Conservation (phyloP, 1,140 invertebrate species). For the Eumaeus atala region DNA sequence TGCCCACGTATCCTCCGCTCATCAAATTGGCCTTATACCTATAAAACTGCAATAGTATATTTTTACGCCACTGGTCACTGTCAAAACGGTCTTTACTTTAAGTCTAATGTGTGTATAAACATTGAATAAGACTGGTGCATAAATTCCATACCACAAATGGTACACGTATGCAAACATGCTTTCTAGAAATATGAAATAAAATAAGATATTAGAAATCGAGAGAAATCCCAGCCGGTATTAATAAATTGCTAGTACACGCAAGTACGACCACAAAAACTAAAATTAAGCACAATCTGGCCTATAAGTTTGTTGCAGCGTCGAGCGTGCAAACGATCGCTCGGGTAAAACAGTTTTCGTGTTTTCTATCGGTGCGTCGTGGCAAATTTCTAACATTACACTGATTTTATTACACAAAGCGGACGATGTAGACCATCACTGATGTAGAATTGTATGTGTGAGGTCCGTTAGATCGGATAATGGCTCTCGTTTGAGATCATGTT, state of each 20-base stretch:
- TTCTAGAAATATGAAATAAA: constrained; percentile 8
- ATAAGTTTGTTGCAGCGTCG: constrained; percentile 21
- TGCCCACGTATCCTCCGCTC: too few species aligned
- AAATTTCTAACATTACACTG: constrained; percentile 18
- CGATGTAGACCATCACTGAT: background rate
- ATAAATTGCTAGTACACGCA: background rate
- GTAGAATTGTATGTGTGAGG: constrained; percentile 7
- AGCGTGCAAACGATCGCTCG: constrained; percentile 44
- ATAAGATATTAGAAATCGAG: constrained; percentile 8
- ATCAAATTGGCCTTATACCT: too few species aligned
- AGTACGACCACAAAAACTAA: constrained; percentile 1
- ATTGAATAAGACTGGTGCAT: too few species aligned
- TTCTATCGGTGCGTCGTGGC: constrained; percentile 44
- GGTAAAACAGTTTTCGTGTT: constrained; percentile 66
- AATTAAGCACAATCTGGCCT: constrained; percentile 8
- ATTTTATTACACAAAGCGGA: constrained; percentile 7
- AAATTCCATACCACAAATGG: background rate
- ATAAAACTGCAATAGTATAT: too few species aligned
- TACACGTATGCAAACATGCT: constrained; percentile 2
- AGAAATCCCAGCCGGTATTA: background rate
- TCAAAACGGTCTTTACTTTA: too few species aligned
- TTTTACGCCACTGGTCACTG: too few species aligned
- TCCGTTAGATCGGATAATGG: background rate
- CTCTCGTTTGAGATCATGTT: too few species aligned
- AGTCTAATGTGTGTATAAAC: too few species aligned